Base-by-base conservation (phyloP, 2,113 vertebrate genomes). In the Tylochromis polylepis region DNA sequence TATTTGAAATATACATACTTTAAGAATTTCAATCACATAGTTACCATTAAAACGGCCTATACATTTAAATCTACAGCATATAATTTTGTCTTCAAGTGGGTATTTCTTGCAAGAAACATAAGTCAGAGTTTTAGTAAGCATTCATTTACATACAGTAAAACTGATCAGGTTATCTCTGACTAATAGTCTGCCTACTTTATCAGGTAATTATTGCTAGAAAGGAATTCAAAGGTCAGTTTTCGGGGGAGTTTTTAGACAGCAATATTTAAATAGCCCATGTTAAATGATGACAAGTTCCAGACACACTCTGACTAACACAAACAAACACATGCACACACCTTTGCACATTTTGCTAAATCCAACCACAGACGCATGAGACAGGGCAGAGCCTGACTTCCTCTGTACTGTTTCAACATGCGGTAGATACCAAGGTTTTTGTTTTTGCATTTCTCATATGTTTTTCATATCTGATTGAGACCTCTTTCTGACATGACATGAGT, bases 211-310 rank as follows among this genome's bases (percentile, higher is more conserved):
- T 72, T 88, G 4, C 16, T 51, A 27, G 31, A 79, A 46, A 75
- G 18, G n/a, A 27, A 79, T 65, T 57, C 92, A 91, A 93, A 91
- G 92, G 83, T 93, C 91, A 82, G 14, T 75, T 34, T 27, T 81
- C 7, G 20, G 14, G 72, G 53, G 58, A 31, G 58, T 83, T 93
- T 92, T 88, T 53, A 56, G 8, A n/a, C 1, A 41, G 5, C 16
- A 70, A 53, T 83, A 72, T 85, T 49, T 81, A n/a, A 86, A 79
- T 91, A 41, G 82, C 79, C 85, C 27, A 57, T 57, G n/a, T 83
- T 89, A 79, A 53, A 82, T 10, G 78, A 55, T 22, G 41, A 51
- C 16, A 22, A 10, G 18, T 36, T 80, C 5, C 43, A 88, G 81
- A 85, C 41, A 78, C 11, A 34, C 80, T 53, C 14, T 59, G 60